These are phyloP conservation scores for Sula dactylatra DNA, from an alignment of 2,113 vertebrate species.

Conservation along the genomic window DNA sequence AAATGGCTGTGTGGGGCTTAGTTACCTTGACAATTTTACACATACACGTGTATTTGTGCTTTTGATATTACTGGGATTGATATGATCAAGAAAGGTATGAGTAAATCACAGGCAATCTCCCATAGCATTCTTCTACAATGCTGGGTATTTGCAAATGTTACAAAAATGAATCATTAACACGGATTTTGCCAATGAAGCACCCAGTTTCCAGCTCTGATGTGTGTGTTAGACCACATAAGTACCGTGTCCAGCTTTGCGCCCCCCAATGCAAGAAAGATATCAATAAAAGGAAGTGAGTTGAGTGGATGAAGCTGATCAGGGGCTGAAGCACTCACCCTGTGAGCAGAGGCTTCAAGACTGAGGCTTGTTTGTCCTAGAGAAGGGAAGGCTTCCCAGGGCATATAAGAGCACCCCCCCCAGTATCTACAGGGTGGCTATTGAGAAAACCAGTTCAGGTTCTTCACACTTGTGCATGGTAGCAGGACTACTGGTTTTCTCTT, in stretches of 20 bases:
- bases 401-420: neutral
- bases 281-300: neutral
- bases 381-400: neutral
- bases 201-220: neutral
- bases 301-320: rapidly evolving
- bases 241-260: neutral
- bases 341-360: neutral
- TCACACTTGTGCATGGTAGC: too few relatives aligned
- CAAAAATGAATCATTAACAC: neutral
- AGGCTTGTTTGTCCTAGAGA: neutral
- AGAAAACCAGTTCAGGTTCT: neutral
- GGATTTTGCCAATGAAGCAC: neutral
- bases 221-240: neutral
- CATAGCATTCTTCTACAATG: neutral
- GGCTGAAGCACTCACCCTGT: neutral
- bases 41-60: neutral
- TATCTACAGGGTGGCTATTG: neutral
- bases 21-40: neutral
- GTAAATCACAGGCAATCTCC: neutral
- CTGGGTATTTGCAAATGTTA: neutral
- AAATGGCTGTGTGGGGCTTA: too few relatives aligned
- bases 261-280: neutral
- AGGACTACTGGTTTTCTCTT: neutral
- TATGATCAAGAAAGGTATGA: neutral
- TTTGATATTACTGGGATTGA: neutral